These are phyloP conservation scores for Lacerta viridis DNA, from an alignment of 2,797 vertebrate species.

Conservation along the genomic window DNA sequence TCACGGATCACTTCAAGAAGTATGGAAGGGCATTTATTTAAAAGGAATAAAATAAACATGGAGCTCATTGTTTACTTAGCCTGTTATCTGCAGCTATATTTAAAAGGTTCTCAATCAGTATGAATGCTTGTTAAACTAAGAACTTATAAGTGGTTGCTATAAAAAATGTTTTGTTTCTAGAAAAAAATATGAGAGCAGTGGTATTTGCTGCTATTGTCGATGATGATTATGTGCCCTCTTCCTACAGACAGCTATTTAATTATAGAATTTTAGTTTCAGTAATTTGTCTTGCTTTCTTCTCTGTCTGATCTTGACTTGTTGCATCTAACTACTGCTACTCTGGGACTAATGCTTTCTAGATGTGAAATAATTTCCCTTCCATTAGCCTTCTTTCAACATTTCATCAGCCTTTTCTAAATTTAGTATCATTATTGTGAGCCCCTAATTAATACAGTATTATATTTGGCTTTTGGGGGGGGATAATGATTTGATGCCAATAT, in stretches of 20 bases:
- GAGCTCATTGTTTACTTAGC: constrained; percentile 28
- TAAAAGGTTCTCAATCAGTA: neutral
- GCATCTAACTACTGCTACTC: neutral
- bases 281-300: neutral
- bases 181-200: neutral
- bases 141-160: constrained; percentile 29
- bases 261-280: neutral
- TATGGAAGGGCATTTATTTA: constrained; percentile 27
- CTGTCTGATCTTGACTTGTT: neutral
- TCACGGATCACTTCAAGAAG: constrained; percentile 45
- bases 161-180: neutral
- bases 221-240: neutral
- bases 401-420: neutral
- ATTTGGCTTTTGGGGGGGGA: too few species aligned
- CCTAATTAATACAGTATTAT: neutral
- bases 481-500: rapidly evolving
- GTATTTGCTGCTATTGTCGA: neutral
- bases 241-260: neutral
- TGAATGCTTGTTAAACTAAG: constrained; percentile 30
- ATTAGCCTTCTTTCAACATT: neutral
- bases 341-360: neutral
- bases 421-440: neutral
- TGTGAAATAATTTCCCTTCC: neutral
- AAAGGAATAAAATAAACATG: neutral
- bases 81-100: neutral